Base-by-base conservation (phyloP, 2,113 vertebrate species). In the Regulus satrapa region DNA sequence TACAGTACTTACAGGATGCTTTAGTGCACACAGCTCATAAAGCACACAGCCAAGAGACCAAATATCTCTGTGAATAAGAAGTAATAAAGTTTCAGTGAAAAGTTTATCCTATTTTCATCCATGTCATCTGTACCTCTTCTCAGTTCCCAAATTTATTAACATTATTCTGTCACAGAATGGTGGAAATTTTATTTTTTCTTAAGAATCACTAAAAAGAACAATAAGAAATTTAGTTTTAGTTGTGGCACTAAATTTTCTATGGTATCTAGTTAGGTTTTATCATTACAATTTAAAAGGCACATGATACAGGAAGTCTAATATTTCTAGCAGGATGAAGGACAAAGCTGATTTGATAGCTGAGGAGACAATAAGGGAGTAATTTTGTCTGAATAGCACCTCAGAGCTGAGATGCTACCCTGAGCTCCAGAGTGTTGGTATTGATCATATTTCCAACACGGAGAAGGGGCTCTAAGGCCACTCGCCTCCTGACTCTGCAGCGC, bases 1-100 rank as follows among this genome's bases (percentile, higher is more conserved):
- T 23, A 66, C 40, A 24, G 52, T 96, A 98, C 98, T 99, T 97
- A 99, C 99, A 85, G 99, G 98, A 97, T 98, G 99, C 81, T 94
- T 99, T 63, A 99, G 97, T 46, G 98, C 96, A 92, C 99, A 99
- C 38, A 99, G 98, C 79, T 99, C 99, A 94, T 99, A 99, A 38
- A 99, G 97, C 89, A 99, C 98, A 75, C 99, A 99, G 68, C 98
- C 99, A 96, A 99, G 98, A 96, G 98, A 99, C 99, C 99, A 99
- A 96, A 99, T 97, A 95, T 99, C 99, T 96, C 99, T 99, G 96
- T 64, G 54, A 92, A 96, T 84, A 83, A 94, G 26, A 97, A 93
- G 48, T 48, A 94, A 72, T 91, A 84, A 88, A n/a, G 58, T 46
- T 83, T 69, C 28, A 91, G 81, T 74, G 26, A 89, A 95, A 94